phyloP scores from a whole-genome alignment of 2,797 vertebrate species.

The Sciurus vulgaris region DNA sequence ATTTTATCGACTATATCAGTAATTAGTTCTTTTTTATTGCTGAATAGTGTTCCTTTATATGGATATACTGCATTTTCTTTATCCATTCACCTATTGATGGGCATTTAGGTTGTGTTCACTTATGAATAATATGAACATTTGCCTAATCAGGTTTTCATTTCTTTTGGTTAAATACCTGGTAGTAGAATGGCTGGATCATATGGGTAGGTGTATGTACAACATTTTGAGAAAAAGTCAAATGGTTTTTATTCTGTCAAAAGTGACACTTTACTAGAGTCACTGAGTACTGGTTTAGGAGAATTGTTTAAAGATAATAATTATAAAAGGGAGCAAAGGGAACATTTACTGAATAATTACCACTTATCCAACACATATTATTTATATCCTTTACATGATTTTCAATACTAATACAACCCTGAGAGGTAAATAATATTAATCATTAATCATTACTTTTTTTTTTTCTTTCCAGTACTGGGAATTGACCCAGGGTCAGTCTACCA shows the following conservation, averaged over 20 bases:
- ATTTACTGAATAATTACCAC: constrained; percentile 27
- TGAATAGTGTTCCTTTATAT: neutral
- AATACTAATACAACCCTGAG: neutral
- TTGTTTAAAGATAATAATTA: neutral
- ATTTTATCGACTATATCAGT: neutral
- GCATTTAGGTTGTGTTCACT: neutral
- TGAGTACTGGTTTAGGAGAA: neutral
- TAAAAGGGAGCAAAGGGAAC: neutral
- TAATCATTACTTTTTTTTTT: constrained; percentile 19
- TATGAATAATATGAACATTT: constrained; percentile 40
- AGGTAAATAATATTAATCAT: constrained; percentile 26
- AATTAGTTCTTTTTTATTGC: constrained; percentile 23
- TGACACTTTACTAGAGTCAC: neutral
- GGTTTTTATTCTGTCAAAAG: constrained; percentile 44
- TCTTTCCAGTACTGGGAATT: too few relatives aligned
- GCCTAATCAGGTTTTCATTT: constrained; percentile 36
- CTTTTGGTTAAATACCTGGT: constrained; percentile 16
- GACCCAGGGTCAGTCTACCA: too few relatives aligned
- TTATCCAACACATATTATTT: neutral
- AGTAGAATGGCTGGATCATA: neutral
- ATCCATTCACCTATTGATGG: neutral
- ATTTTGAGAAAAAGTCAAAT: constrained; percentile 17
- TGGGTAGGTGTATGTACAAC: neutral
- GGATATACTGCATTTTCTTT: neutral
- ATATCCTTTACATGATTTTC: neutral